These are phyloP conservation scores for Xenopus tropicalis DNA, from an alignment of 2,113 vertebrate genomes.

Conservation along the genomic window DNA sequence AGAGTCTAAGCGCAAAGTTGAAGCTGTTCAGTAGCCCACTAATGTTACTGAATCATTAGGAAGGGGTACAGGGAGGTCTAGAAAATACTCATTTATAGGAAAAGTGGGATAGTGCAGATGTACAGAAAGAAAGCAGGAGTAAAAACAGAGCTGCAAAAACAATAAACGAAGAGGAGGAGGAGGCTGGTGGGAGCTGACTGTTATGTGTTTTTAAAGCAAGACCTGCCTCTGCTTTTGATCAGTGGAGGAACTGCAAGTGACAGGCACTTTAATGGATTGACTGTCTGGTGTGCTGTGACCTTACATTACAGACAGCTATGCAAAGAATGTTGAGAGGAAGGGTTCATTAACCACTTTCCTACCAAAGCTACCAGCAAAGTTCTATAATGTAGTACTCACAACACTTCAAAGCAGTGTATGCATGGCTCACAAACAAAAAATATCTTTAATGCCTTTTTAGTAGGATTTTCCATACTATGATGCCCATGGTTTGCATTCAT, in stretches of 20 bases:
- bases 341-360: not conserved
- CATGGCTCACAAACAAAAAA: no score
- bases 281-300: constrained; percentile 14
- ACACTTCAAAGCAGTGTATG: no score
- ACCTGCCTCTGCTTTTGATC: not conserved
- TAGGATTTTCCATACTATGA: no score
- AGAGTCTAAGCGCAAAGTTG: no score
- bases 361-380: not conserved
- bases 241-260: not conserved
- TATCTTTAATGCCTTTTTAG: no score
- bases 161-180: constrained; percentile 5
- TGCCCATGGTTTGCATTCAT: no score
- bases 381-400: no score
- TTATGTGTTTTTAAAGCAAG: not conserved
- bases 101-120: not conserved
- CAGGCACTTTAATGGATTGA: not conserved
- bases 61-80: no score
- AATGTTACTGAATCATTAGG: no score
- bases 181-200: not conserved
- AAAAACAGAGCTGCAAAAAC: not conserved
- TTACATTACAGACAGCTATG: not conserved
- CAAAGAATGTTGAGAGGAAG: not conserved
- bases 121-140: not conserved
- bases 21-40: no score
- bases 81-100: no score